These are phyloP conservation scores for Agrochola lychnidis DNA, from an alignment of 2,888 invertebrate genomes.

Conservation along the genomic window DNA sequence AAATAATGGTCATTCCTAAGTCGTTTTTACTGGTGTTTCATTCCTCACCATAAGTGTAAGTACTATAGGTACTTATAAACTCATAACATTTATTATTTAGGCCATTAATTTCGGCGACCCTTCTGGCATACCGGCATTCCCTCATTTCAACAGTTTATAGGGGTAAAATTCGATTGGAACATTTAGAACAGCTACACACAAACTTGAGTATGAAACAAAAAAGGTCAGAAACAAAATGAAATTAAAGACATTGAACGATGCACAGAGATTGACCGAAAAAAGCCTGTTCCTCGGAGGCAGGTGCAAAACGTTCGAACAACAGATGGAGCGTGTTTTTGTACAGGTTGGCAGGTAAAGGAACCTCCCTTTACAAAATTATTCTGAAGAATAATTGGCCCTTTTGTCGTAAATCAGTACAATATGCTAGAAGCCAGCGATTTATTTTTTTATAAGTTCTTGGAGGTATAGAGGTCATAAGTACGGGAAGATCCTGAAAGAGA, in stretches of 20 bases:
- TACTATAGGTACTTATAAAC: constrained; percentile 7
- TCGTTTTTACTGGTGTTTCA: constrained; percentile 35
- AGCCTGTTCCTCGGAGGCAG: constrained; percentile 74
- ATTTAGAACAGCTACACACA: constrained; percentile 57
- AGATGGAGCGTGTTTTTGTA: constrained; percentile 72
- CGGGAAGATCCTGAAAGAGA: too few species aligned
- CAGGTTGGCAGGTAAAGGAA: constrained; percentile 71
- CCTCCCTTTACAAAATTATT: constrained; percentile 56
- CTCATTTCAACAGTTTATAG: constrained; percentile 68
- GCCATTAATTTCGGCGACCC: constrained; percentile 65
- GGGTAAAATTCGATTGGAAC: constrained; percentile 69
- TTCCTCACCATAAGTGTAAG: not conserved
- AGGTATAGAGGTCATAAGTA: too few species aligned
- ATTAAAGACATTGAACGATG: constrained; percentile 29
- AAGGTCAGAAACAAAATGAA: constrained; percentile 13
- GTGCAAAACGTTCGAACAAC: constrained; percentile 79
- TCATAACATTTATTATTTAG: constrained; percentile 41
- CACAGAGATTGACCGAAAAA: constrained; percentile 46
- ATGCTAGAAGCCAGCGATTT: not conserved
- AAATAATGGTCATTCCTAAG: constrained; percentile 52
- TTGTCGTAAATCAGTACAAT: constrained; percentile 19
- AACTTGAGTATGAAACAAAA: constrained; percentile 15
- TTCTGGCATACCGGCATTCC: constrained; percentile 75
- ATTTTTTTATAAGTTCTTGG: too few species aligned
- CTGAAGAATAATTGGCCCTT: constrained; percentile 35